Evolutionary conservation across 2,113 vertebrate genomes (phyloP), one percentile per base, ranked within the genome.

Genomic region (Neotoma lepida): DNA sequence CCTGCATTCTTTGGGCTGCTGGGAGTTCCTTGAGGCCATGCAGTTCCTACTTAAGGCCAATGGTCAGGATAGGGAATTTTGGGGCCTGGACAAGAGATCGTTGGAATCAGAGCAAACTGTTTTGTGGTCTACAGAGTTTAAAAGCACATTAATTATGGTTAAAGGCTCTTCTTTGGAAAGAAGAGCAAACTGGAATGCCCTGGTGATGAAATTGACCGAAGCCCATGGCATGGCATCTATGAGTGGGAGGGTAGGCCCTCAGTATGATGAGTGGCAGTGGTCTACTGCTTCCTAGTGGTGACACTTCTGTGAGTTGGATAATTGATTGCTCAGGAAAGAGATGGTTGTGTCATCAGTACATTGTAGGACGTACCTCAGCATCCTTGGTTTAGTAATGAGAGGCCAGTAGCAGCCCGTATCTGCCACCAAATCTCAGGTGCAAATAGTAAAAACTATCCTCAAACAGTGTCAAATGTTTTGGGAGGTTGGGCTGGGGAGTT

Each of bases 151-250:
- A 58, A 93, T 94, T 39, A 63, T 77, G 86, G 71, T 74, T 35
- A 13, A 94, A 94, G 56, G 24, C 44, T 76, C 70, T 78, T 88
- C 58, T 96, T 95, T 56, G 89, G 39, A 64, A 89, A 89, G 70
- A 91, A 17, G 24, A 26, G 35, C 35, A 76, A 41, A n/a, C 39
- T 39, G 81, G 89, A 74, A 74, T 28, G 56, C 56, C 44, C 35
- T 71, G 64, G 74, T 74, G 86, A 82, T 64, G 33, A 61, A 91
- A 41, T 46, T 41, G 46, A 54, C 39, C 44, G 84, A 70, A 56
- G 51, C 24, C 63, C 61, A 20, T 46, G 26, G 33, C 4, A 0
- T 58, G 64, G 49, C 88, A 44, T 88, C 56, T 89, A 30, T 85
- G 90, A 49, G 35, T 76, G 13, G 33, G 35, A 26, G 39, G 30